Evolutionary conservation across 2,888 invertebrate genomes (phyloP), one percentile per base, ranked within the genome.

Genomic region (Mimachlamys varia): DNA sequence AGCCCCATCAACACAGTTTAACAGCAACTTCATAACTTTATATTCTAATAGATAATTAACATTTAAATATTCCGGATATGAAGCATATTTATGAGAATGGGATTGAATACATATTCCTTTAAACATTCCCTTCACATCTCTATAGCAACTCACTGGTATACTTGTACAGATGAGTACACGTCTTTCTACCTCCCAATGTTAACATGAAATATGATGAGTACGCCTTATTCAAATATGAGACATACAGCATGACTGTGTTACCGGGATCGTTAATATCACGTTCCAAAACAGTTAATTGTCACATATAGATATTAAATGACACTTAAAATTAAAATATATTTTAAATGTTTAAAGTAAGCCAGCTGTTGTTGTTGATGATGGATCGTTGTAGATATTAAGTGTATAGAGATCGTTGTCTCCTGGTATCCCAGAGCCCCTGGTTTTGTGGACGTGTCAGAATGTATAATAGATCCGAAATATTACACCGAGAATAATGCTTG

Each of bases 221-320:
- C 22, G 27, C 76, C 5, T 10, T 76, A 33, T 76, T 33, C 1
- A 76, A 76, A 76, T 76, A 13, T 27, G 12, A 33, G 33, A 27
- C 33, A 76, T 33, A 76, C 33, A 76, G 22, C 27, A 76, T 76
- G 15, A n/a, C n/a, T 76, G 7, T 76, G 76, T 33, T 76, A 76
- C 76, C 27, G 0, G 27, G 13, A 22, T 33, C 27, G 76, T 76
- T 33, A 27, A 76, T 76, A 33, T 76, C 33, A 76, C 33, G 53
- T 27, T 76, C 33, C 76, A 76, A 76, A 76, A 33, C 33, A 76
- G 7, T 76, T 76, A 22, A 76, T 76, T 27, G 76, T 76, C 76
- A 76, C 33, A 76, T 76, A 76, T 76, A 76, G 76, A 76, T 76
- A 76, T 76, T 27, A 76, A 76, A 33, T 76, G 76, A 76, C 76